Base-by-base conservation (phyloP, 2,888 invertebrate species). In the Lasioglossum morio region DNA sequence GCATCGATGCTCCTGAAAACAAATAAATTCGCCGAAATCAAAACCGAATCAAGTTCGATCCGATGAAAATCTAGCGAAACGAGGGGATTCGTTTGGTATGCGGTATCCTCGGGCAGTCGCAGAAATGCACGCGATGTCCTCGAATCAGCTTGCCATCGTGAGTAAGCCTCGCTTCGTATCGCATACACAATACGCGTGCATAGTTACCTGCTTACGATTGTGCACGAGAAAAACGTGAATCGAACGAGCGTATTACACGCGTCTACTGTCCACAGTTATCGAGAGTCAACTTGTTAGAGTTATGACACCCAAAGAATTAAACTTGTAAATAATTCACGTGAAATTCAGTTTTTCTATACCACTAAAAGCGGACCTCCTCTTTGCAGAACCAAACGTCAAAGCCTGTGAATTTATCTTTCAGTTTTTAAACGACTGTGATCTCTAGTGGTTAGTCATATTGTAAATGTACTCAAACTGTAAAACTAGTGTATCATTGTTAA, bases 1-100 rank as follows among this genome's bases (percentile, higher is more conserved):
- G 30, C 4, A 1, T 7, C 30, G 63, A 63, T 69, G 69, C 69
- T 75, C 53, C 16, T 43, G 48, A 53, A 82, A 80, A 72, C 63
- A 10, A 72, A 83, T 66, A 63, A 16, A 27, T 0, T 30, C 19
- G 16, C 72, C 72, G 40, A n/a, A 19, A 66, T 46, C 60, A 19
- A 10, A 23, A 37, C 40, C 2, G 30, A 30, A 30, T 7, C 2
- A 37, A 5, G 19, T 53, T 7, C 19, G 23, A 37, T 40, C 2
- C n/a, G 57, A n/a, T 57, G 2, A 12, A 57, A n/a, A n/a, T 57
- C 57, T 57, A 57, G 53, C 23, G 23, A n/a, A 57, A 57, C n/a
- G n/a, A 57, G 0, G 0, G 16, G 30, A 30, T 63, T n/a, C 14
- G 27, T 27, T 30, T 12, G 27, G 16, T 16, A 63, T 30, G 30